These are phyloP conservation scores for Drosophila sp. DNA, from an alignment of 1,140 invertebrate species.

Conservation along the genomic window DNA sequence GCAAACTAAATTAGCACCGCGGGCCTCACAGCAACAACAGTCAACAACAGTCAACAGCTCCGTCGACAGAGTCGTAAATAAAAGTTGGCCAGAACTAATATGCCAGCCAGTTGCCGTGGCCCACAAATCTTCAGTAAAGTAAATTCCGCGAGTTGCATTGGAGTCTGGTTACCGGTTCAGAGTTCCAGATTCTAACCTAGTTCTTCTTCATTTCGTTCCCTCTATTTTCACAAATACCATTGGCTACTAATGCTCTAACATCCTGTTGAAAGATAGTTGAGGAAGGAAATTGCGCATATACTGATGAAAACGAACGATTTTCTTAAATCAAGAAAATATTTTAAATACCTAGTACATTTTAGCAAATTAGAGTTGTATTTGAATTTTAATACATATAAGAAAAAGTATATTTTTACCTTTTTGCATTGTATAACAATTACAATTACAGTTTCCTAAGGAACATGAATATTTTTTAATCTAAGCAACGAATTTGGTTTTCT, in stretches of 20 bases:
- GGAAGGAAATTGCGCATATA: no score
- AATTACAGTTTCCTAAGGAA: no score
- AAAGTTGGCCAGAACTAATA: slow-evolving; percentile 73
- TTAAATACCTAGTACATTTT: no score
- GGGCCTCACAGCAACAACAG: slow-evolving; percentile 39
- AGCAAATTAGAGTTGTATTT: no score
- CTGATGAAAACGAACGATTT: no score
- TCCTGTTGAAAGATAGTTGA: not conserved
- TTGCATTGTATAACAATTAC: no score
- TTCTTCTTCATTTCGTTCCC: slow-evolving; percentile 13
- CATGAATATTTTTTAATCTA: no score
- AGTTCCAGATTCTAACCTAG: not conserved
- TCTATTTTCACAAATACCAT: not conserved
- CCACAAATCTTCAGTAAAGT: slow-evolving; percentile 72
- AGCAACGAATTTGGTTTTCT: no score
- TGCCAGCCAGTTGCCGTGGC: slow-evolving; percentile 52
- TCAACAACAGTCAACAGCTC: slow-evolving; percentile 35
- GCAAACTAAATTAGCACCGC: slow-evolving; percentile 60
- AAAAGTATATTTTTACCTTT: no score
- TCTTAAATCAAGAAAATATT: no score
- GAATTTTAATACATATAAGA: no score
- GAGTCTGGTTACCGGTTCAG: slow-evolving; percentile 39
- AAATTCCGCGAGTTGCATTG: slow-evolving; percentile 52
- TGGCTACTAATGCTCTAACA: slow-evolving; percentile 1
- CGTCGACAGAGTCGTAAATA: slow-evolving; percentile 60